Conservation (phyloP, 2,888 invertebrate species). For the Eupithecia exiguata region DNA sequence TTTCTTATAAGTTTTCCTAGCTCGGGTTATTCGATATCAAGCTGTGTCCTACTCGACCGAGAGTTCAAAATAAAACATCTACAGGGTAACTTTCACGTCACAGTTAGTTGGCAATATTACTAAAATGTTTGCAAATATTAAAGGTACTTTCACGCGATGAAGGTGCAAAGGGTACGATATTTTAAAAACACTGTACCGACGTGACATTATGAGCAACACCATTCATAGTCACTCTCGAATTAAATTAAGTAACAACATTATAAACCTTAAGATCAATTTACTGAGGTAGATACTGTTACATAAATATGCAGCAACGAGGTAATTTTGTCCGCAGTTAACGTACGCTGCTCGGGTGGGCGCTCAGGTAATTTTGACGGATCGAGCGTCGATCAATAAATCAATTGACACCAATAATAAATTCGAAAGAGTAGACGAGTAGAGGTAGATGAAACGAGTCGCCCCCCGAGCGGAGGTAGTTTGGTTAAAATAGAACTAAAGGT, state of each 20-base stretch:
- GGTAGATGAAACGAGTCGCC: slow-evolving; percentile 54
- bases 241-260: slow-evolving; percentile 82
- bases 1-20: slow-evolving; percentile 76
- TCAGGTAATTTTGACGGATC: slow-evolving; percentile 37
- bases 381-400: slow-evolving; percentile 37
- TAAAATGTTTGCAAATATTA: slow-evolving; percentile 62
- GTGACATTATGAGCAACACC: slow-evolving; percentile 73
- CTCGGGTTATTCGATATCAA: slow-evolving; percentile 72
- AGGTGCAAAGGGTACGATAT: slow-evolving; percentile 69
- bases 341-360: slow-evolving; percentile 53
- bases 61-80: slow-evolving; percentile 75
- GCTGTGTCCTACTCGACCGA: slow-evolving; percentile 72
- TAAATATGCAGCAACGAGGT: slow-evolving; percentile 81
- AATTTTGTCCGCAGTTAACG: slow-evolving; percentile 73
- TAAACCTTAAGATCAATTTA: slow-evolving; percentile 81
- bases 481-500: slow-evolving; percentile 61
- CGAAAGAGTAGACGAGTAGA: slow-evolving; percentile 45
- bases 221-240: slow-evolving; percentile 74
- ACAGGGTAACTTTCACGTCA: slow-evolving; percentile 79
- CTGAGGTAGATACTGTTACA: slow-evolving; percentile 81
- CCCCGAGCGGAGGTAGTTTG: slow-evolving; percentile 74
- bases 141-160: slow-evolving; percentile 66
- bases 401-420: slow-evolving; percentile 39
- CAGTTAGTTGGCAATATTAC: slow-evolving; percentile 74
- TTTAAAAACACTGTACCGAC: slow-evolving; percentile 72